Conservation (phyloP, 2,888 invertebrate species). For the Proisotoma minuta region DNA sequence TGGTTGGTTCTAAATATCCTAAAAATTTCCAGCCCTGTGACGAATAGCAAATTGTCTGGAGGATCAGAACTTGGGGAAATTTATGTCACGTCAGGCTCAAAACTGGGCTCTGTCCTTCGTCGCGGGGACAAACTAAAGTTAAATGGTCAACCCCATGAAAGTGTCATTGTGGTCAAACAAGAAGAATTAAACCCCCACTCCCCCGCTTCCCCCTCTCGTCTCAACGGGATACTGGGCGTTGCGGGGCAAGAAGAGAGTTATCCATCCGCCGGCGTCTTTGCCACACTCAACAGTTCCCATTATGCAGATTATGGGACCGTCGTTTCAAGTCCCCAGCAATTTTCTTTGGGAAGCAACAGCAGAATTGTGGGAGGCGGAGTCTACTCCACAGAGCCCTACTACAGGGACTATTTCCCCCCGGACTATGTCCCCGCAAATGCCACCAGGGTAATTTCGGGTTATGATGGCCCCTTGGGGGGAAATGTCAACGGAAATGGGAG, state of each 20-base stretch:
- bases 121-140: conserved; percentile 24
- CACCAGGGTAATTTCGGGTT: conserved; percentile 41
- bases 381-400: conserved; percentile 54
- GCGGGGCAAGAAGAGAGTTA: conserved; percentile 32
- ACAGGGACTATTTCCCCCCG: conserved; percentile 59
- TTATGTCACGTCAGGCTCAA: conserved; percentile 8
- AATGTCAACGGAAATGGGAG: conserved; percentile 49
- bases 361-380: conserved; percentile 27
- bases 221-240: conserved; percentile 33
- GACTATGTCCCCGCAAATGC: conserved; percentile 31
- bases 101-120: conserved; percentile 25
- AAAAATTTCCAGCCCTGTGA: conserved; percentile 1
- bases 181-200: conserved; percentile 28
- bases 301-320: conserved; percentile 18
- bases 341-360: conserved; percentile 11
- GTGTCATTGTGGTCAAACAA: conserved; percentile 39
- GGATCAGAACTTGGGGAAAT: conserved; percentile 40
- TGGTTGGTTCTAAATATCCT: no score
- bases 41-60: conserved; percentile 26
- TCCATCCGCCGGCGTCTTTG: conserved; percentile 41
- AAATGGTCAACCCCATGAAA: conserved; percentile 34
- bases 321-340: conserved; percentile 50
- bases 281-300: conserved; percentile 38
- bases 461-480: conserved; percentile 49
- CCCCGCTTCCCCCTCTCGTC: conserved; percentile 36